Conservation (phyloP, 2,797 vertebrate genomes). For the Apodemus agrarius region DNA sequence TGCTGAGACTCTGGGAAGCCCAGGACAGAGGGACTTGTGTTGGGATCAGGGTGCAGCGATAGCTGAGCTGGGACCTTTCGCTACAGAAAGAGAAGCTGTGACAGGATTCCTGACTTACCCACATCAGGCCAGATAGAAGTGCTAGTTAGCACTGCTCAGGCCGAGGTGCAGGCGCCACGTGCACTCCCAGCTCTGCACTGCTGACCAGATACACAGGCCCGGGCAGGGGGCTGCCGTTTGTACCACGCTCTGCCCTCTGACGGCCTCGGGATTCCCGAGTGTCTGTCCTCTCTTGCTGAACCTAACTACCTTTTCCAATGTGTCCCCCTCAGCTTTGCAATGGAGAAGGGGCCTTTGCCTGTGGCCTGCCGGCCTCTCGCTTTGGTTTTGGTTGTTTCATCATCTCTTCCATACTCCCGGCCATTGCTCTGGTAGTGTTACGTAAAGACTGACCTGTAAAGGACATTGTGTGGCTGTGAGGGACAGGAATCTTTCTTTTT, state of each 20-base stretch:
- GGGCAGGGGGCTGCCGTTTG: neutral
- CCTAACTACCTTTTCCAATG: neutral
- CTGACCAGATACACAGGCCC: neutral
- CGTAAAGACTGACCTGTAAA: neutral
- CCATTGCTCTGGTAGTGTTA: neutral
- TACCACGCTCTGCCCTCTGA: neutral
- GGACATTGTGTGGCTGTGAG: neutral
- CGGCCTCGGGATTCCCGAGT: neutral
- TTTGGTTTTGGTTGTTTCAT: neutral
- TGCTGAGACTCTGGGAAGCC: neutral
- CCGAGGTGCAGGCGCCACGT: neutral
- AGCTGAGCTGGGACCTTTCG: neutral
- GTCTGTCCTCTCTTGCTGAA: neutral
- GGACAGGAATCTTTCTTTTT: too few species aligned
- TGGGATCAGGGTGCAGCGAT: too few species aligned
- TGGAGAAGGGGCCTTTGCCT: neutral
- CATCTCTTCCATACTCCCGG: neutral
- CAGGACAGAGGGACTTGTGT: neutral
- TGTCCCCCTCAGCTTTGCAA: fast-evolving
- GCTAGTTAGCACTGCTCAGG: neutral
- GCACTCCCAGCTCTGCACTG: neutral
- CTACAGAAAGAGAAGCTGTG: neutral
- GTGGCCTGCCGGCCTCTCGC: neutral
- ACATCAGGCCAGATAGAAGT: neutral
- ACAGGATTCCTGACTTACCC: neutral